phyloP scores from a whole-genome alignment of 2,797 vertebrate species.

The Siniperca obscura region DNA sequence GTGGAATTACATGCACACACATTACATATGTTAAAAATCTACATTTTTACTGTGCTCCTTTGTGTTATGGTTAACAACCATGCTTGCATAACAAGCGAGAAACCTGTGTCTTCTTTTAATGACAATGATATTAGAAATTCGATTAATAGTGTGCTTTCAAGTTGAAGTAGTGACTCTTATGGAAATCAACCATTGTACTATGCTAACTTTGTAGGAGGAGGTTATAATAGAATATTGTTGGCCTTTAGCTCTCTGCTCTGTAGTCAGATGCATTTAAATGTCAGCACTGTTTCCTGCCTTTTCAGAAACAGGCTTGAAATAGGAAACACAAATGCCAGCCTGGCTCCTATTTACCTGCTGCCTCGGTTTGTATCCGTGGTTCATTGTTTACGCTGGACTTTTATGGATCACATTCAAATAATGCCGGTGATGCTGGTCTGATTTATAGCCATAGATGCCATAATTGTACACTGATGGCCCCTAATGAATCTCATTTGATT shows the following conservation, averaged over 20 bases:
- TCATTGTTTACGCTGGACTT: slow-evolving; percentile 72
- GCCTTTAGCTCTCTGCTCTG: slow-evolving; percentile 79
- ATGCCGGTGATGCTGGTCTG: slow-evolving; percentile 48
- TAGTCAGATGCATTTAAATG: slow-evolving; percentile 85
- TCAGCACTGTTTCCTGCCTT: slow-evolving; percentile 82
- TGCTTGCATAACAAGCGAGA: slow-evolving; percentile 26
- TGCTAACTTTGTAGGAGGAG: slow-evolving; percentile 65
- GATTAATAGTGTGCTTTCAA: slow-evolving; percentile 69
- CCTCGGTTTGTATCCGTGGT: slow-evolving; percentile 47
- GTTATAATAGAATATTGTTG: slow-evolving; percentile 83
- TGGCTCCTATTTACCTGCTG: slow-evolving; percentile 72
- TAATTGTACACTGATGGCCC: slow-evolving; percentile 61
- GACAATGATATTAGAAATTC: slow-evolving; percentile 61
- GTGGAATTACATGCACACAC: slow-evolving; percentile 9
- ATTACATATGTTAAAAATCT: slow-evolving; percentile 13
- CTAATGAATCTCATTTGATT: slow-evolving; percentile 68
- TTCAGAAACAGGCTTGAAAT: slow-evolving; percentile 78
- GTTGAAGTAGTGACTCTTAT: slow-evolving; percentile 66
- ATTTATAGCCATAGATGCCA: slow-evolving; percentile 65
- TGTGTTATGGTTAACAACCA: slow-evolving; percentile 23
- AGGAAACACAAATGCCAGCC: slow-evolving; percentile 80
- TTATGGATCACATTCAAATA: slow-evolving; percentile 64
- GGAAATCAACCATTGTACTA: slow-evolving; percentile 72
- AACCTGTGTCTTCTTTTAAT: slow-evolving; percentile 47
- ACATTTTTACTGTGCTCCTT: slow-evolving; percentile 8